These are phyloP conservation scores for Syngnathus typhle DNA, from an alignment of 2,113 vertebrate species.

Conservation along the genomic window DNA sequence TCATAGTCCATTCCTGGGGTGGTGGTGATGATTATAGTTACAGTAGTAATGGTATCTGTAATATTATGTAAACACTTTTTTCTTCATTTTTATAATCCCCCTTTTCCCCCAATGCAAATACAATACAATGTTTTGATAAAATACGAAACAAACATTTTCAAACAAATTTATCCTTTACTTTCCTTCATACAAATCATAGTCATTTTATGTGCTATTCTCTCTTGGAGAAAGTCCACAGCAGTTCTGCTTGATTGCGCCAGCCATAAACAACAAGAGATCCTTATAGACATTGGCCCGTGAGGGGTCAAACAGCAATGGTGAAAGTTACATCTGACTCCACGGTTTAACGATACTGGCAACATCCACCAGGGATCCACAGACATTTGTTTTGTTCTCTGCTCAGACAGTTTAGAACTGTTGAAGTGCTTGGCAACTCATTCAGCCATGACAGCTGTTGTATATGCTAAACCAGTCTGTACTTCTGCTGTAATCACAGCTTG, in stretches of 20 bases:
- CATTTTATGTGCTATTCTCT: conserved; percentile 55
- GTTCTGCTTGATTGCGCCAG: conserved; percentile 29
- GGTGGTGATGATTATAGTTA: conserved; percentile 38
- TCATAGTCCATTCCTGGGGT: conserved; percentile 71
- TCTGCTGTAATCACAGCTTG: conserved; percentile 37
- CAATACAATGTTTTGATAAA: conserved; percentile 79
- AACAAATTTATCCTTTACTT: conserved; percentile 35
- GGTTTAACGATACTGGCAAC: conserved; percentile 11
- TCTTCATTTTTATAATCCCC: conserved; percentile 72
- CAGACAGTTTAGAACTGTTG: conserved; percentile 37
- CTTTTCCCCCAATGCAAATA: conserved; percentile 78
- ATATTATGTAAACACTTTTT: conserved; percentile 91
- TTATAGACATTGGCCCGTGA: conserved; percentile 23
- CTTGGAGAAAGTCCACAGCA: conserved; percentile 52
- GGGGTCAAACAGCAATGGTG: conserved; percentile 7
- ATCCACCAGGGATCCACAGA: conserved; percentile 16
- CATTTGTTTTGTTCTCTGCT: conserved; percentile 10
- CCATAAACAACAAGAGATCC: conserved; percentile 24
- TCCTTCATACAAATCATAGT: conserved; percentile 55
- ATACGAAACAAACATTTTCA: conserved; percentile 63
- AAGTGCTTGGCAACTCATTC: conserved; percentile 25
- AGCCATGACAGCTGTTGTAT: background rate
- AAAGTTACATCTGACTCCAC: conserved; percentile 20
- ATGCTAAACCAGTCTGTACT: conserved; percentile 24
- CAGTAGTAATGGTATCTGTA: conserved; percentile 82